Conservation (phyloP, 2,888 invertebrate species). For the Acrocera orbiculus region DNA sequence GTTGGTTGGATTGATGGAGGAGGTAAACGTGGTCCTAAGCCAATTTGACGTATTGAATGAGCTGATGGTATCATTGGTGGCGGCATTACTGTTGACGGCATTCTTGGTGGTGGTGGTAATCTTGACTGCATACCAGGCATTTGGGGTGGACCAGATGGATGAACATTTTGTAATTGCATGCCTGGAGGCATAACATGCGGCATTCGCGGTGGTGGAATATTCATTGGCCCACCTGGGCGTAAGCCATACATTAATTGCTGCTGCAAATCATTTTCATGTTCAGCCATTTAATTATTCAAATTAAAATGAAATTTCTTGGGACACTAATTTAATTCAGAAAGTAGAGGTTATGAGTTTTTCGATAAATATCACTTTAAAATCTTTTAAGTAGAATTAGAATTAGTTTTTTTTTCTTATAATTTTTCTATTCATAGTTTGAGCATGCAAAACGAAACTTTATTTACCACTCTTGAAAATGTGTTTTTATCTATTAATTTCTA, state of each 20-base stretch:
- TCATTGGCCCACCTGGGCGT: too few relatives aligned
- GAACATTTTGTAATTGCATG: too few relatives aligned
- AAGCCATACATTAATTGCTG: slow-evolving; percentile 19
- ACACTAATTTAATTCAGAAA: too few relatives aligned
- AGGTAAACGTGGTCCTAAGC: too few relatives aligned
- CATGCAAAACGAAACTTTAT: too few relatives aligned
- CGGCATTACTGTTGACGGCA: slow-evolving; percentile 5
- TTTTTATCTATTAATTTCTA: too few relatives aligned
- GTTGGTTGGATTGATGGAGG: slow-evolving; percentile 28
- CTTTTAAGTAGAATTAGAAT: too few relatives aligned
- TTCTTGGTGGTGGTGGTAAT: slow-evolving; percentile 7
- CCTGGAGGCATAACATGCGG: slow-evolving; percentile 3
- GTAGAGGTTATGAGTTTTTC: too few relatives aligned
- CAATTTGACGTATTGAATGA: background rate
- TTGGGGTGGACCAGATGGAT: slow-evolving; percentile 6
- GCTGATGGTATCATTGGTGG: slow-evolving; percentile 4
- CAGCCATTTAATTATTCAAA: slow-evolving; percentile 13
- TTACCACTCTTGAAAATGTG: too few relatives aligned
- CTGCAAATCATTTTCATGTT: slow-evolving; percentile 19
- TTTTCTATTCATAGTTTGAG: too few relatives aligned
- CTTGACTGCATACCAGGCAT: slow-evolving; percentile 12
- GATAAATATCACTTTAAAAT: too few relatives aligned
- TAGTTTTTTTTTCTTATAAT: too few relatives aligned
- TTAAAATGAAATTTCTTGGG: background rate
- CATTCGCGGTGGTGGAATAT: slow-evolving; percentile 13